phyloP scores from a whole-genome alignment of 1,140 invertebrate species.

The Helicorthomorpha holstii region DNA sequence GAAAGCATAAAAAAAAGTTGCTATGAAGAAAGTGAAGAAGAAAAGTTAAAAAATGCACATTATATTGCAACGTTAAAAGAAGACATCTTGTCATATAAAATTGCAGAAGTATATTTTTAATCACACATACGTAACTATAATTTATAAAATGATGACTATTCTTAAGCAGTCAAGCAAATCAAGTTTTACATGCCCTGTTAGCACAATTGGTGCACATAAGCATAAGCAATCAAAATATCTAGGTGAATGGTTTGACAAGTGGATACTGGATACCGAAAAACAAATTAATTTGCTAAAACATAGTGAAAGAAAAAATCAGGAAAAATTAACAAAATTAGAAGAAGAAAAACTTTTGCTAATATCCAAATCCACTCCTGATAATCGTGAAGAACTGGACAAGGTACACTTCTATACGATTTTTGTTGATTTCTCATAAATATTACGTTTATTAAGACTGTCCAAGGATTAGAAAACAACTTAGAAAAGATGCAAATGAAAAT shows the following conservation, averaged over 20 bases:
- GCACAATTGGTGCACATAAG: too few relatives aligned
- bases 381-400: background rate
- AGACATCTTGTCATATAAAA: too few relatives aligned
- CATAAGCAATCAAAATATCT: too few relatives aligned
- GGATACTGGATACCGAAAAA: background rate
- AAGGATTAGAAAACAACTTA: background rate
- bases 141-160: background rate
- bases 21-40: conserved; percentile 1
- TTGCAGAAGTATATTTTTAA: too few relatives aligned
- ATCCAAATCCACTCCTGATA: background rate
- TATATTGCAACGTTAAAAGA: background rate
- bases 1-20: background rate
- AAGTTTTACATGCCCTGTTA: too few relatives aligned
- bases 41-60: background rate
- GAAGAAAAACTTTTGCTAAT: background rate
- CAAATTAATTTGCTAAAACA: background rate
- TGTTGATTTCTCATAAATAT: background rate
- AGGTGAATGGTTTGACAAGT: too few relatives aligned
- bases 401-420: background rate
- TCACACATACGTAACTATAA: too few relatives aligned
- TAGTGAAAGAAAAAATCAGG: background rate
- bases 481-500: background rate
- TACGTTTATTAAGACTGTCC: background rate
- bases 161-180: background rate
- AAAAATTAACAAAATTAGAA: background rate